Conservation (phyloP, 2,888 invertebrate species). For the Saturnia japonica region DNA sequence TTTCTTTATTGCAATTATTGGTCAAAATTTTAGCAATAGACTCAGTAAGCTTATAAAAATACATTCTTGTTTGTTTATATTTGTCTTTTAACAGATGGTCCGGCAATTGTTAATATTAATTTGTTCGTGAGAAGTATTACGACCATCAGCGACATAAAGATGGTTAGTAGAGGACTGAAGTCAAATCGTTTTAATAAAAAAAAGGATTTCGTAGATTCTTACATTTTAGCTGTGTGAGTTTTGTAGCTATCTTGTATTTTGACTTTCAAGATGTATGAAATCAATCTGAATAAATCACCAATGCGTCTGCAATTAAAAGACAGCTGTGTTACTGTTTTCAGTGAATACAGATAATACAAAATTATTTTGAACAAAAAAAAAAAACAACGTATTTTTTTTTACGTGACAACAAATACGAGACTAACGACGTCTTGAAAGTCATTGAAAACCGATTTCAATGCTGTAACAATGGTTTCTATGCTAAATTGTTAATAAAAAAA, state of each 20-base stretch:
- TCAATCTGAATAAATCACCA: no score
- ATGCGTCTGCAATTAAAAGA: not conserved
- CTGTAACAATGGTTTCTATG: conserved; percentile 10
- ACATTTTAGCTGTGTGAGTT: conserved; percentile 19
- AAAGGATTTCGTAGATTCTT: conserved; percentile 12
- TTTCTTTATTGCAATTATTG: not conserved
- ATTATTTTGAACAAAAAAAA: no score
- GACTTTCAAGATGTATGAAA: conserved; percentile 13
- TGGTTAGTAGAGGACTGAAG: conserved; percentile 90
- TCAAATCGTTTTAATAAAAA: not conserved
- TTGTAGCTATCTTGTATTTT: conserved; percentile 1
- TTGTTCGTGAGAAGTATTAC: conserved; percentile 98
- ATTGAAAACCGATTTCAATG: not conserved
- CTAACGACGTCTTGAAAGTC: conserved; percentile 9
- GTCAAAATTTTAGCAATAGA: not conserved
- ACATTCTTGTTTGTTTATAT: conserved; percentile 10
- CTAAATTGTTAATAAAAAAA: not conserved
- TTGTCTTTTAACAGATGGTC: conserved; percentile 88
- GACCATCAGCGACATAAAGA: conserved; percentile 99
- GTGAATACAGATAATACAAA: no score
- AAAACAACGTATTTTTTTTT: not conserved
- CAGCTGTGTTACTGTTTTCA: no score
- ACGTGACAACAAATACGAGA: no score
- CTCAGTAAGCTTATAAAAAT: not conserved
- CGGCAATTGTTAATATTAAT: conserved; percentile 98